Base-by-base conservation (phyloP, 1,140 invertebrate genomes). In the Drosophila jambulina region DNA sequence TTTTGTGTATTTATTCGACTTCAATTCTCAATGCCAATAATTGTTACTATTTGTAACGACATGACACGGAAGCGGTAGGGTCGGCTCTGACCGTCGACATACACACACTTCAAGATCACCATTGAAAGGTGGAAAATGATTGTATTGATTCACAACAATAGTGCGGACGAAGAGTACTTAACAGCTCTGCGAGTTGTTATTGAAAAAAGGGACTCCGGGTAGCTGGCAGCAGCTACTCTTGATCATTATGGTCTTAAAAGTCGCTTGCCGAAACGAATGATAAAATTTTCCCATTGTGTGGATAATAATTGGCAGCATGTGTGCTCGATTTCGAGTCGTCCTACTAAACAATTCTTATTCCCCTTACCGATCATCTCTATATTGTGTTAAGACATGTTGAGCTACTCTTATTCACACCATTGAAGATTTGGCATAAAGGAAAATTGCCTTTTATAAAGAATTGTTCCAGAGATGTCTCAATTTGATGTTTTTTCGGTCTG, bases 21-120 rank as follows among this genome's bases (percentile, higher is more conserved):
- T 82, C 51, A 63, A 68, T 81, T 88, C 84, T 78, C 80, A 85
- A 58, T 76, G 62, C 65, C 65, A 56, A 70, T 88, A 85, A 88
- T 90, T 88, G 82, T 88, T 90, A 84, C 78, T 64, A 90, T 88
- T 88, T 87, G 84, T 88, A 87, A 67, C 85, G 53, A 85, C 78
- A 81, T 71, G 70, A 70, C 81, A 77, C 62, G 72, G 53, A 80
- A 68, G 51, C 68, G 79, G 58, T 75, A 23, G 45, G 70, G 56
- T 57, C 75, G 54, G n/a, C 42, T 25, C 57, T 43, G 21, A n/a
- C 65, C 54, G 34, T 63, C 32, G 54, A 64, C 57, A 69, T 63
- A 77, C 36, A 67, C 64, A 70, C 76, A 80, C 78, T 81, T 81
- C 59, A 81, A 72, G 71, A 78, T 81, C 75, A 78, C 69, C 79